phyloP scores from a whole-genome alignment of 1,140 invertebrate species.

The Calliphora vicina region DNA sequence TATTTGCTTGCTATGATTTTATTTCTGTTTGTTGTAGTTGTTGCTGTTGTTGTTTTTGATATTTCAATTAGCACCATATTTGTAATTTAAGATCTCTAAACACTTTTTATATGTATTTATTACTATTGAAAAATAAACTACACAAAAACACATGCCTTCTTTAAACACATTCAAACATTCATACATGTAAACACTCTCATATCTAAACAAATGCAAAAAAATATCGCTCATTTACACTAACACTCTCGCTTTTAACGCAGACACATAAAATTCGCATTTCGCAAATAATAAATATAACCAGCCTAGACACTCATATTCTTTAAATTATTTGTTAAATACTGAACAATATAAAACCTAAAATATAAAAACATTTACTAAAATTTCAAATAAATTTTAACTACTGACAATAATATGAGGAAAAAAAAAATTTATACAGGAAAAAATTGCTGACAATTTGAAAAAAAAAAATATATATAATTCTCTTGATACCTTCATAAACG shows the following conservation, averaged over 20 bases:
- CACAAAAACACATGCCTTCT: not conserved
- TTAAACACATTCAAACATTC: not conserved
- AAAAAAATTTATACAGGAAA: not conserved
- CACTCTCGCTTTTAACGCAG: no score
- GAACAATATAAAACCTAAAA: not conserved
- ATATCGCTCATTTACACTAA: no score
- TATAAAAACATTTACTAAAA: not conserved
- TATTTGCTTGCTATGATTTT: not conserved
- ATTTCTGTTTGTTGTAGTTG: not conserved
- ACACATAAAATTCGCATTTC: not conserved
- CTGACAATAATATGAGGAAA: not conserved
- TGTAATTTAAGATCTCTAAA: slow-evolving; percentile 14
- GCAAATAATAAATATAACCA: not conserved
- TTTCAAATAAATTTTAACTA: not conserved
- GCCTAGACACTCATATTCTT: no score
- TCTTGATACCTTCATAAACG: no score
- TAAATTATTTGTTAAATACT: not conserved
- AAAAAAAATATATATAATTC: no score
- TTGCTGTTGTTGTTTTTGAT: not conserved
- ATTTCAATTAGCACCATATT: slow-evolving; percentile 16
- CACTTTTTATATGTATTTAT: not conserved
- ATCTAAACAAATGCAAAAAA: no score
- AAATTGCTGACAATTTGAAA: not conserved
- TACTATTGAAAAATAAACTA: not conserved
- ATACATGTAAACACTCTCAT: not conserved